phyloP scores from a whole-genome alignment of 2,888 invertebrate genomes.

The Chymomyza procnemis region DNA sequence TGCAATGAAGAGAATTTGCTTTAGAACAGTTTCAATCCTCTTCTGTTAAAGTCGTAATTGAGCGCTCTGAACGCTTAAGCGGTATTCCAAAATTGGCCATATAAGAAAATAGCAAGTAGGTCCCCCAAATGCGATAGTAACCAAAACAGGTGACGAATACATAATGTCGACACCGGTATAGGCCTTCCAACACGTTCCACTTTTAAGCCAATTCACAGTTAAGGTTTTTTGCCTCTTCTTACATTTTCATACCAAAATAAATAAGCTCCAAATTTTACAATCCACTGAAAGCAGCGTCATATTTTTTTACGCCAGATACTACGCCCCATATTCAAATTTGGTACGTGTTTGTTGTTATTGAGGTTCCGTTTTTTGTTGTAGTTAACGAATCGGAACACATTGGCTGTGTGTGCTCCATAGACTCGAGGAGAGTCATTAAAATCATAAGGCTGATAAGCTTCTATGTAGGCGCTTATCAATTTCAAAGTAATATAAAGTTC shows the following conservation, averaged over 20 bases:
- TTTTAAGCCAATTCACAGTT: neutral
- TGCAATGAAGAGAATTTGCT: no score
- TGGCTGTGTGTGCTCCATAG: neutral
- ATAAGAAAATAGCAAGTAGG: no score
- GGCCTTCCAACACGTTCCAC: neutral
- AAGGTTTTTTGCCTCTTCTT: neutral
- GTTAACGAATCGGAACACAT: neutral
- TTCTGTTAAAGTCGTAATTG: no score
- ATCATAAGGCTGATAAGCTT: slow-evolving; percentile 43
- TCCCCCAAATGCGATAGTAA: no score
- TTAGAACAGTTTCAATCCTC: no score
- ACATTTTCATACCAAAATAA: neutral
- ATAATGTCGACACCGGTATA: no score
- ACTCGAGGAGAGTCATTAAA: neutral
- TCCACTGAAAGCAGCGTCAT: neutral
- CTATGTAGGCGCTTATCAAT: slow-evolving; percentile 52
- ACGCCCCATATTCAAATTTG: neutral
- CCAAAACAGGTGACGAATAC: no score
- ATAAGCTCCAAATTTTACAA: neutral
- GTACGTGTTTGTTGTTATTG: neutral
- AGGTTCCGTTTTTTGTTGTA: neutral
- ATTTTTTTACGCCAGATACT: neutral
- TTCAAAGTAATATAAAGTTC: slow-evolving; percentile 51
- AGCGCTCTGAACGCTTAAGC: no score
- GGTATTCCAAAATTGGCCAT: no score